These are phyloP conservation scores for Sphaerophoria taeniata DNA, from an alignment of 2,888 invertebrate species.

Conservation along the genomic window DNA sequence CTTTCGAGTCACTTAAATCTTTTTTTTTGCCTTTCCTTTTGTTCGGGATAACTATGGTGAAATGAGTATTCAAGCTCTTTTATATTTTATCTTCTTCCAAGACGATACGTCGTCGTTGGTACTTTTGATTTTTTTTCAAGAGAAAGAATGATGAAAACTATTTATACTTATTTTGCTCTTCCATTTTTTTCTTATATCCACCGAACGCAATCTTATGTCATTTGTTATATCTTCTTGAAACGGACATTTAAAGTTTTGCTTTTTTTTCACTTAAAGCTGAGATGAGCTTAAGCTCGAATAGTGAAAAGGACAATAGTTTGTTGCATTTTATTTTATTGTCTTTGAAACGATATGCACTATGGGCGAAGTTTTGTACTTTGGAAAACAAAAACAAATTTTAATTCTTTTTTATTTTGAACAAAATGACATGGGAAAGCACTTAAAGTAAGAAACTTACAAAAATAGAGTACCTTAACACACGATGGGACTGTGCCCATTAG, in stretches of 20 bases:
- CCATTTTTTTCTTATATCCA: background rate
- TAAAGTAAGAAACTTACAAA: background rate
- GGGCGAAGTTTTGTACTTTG: conserved; percentile 1
- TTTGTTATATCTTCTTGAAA: conserved; percentile 5
- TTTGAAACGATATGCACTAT: background rate
- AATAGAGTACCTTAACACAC: background rate
- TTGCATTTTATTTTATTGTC: conserved; percentile 26
- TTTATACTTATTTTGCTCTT: conserved; percentile 23
- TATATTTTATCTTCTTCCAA: conserved; percentile 5
- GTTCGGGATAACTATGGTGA: conserved; percentile 8
- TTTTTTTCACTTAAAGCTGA: background rate
- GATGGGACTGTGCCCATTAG: background rate
- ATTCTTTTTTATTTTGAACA: conserved; percentile 43
- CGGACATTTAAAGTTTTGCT: background rate
- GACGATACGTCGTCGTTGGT: background rate
- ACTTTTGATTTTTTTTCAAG: conserved; percentile 20
- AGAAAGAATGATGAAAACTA: background rate
- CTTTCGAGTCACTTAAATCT: conserved; percentile 29
- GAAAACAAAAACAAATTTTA: conserved; percentile 3
- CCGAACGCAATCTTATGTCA: conserved; percentile 38
- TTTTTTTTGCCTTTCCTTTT: conserved; percentile 4
- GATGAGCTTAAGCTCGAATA: background rate
- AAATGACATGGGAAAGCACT: conserved; percentile 41
- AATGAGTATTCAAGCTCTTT: conserved; percentile 16
- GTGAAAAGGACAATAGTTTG: conserved; percentile 13